These are phyloP conservation scores for Antheraea yamamai DNA, from an alignment of 2,888 invertebrate genomes.

Conservation along the genomic window DNA sequence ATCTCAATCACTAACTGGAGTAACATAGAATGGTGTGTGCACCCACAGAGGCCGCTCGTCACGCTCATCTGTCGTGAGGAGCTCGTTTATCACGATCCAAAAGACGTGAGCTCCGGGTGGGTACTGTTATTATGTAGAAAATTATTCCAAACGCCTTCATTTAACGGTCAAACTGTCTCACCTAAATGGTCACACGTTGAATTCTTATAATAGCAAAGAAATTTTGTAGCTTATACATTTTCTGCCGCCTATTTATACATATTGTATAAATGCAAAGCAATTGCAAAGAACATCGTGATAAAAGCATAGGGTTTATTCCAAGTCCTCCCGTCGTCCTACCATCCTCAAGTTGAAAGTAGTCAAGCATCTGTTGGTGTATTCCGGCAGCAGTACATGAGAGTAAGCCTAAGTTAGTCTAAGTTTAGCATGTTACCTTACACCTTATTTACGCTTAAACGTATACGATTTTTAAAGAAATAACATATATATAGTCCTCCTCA, in stretches of 20 bases:
- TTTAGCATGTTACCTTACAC: no score
- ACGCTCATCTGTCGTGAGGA: slow-evolving; percentile 38
- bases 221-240: background rate
- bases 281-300: no score
- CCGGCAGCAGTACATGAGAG: no score
- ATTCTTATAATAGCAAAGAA: background rate
- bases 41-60: slow-evolving; percentile 27
- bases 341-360: no score
- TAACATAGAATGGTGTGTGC: slow-evolving; percentile 18
- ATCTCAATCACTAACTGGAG: slow-evolving; percentile 32
- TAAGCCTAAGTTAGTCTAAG: no score
- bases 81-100: slow-evolving; percentile 36
- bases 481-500: no score
- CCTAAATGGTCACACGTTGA: background rate
- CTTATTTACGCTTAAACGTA: no score
- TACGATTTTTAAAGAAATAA: no score
- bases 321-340: no score
- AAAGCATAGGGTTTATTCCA: no score
- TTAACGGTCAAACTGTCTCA: background rate
- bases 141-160: slow-evolving; percentile 1
- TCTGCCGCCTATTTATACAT: background rate
- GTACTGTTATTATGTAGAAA: slow-evolving; percentile 2
- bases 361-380: no score
- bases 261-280: no score
- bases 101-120: slow-evolving; percentile 5